A percentile compares a stretch with the other conserved stretches of the same genome.
Evolutionary conservation across 2,797 vertebrate species (phyloP).

Genomic region (Vipera latastei): DNA sequence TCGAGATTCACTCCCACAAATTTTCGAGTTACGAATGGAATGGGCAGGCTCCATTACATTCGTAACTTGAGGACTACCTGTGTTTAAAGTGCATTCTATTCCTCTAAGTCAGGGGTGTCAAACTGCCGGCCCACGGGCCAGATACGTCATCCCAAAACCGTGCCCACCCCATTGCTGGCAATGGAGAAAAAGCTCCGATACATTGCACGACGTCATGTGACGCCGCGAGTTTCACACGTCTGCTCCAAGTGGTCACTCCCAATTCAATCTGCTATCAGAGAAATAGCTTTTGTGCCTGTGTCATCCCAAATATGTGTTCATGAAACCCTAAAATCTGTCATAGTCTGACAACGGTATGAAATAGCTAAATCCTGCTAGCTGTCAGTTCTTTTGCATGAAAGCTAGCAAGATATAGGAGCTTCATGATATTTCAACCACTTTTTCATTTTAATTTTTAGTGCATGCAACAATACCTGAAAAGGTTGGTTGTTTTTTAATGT

Average conservation of each 20-base stretch:
- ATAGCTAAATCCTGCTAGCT: neutral
- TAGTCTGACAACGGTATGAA: neutral
- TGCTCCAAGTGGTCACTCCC: neutral
- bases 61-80: too few species aligned
- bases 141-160: too few species aligned
- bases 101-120: neutral
- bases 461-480: neutral
- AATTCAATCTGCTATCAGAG: neutral
- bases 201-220: too few species aligned
- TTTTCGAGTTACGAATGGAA: too few species aligned
- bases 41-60: too few species aligned
- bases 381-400: neutral
- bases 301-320: neutral
- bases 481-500: neutral
- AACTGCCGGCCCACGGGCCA: too few species aligned
- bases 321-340: neutral
- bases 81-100: neutral
- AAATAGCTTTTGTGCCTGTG: neutral
- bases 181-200: too few species aligned
- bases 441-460: neutral
- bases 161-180: too few species aligned
- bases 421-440: neutral
- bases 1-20: too few species aligned
- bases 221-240: too few species aligned
- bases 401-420: neutral